phyloP scores from a whole-genome alignment of 2,888 invertebrate genomes.

The Deilephila porcellus region DNA sequence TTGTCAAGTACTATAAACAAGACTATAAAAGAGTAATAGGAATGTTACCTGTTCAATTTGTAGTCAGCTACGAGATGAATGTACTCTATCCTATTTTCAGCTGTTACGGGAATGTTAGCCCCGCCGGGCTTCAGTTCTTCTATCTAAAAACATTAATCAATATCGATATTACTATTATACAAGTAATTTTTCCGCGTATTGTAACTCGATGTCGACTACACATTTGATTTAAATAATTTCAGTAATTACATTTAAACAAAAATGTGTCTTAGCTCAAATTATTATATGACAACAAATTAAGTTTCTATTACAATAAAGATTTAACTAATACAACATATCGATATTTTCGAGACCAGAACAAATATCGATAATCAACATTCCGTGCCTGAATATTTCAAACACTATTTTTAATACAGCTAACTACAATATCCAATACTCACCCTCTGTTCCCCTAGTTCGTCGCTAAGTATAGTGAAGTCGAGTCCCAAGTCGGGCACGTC shows the following conservation, averaged over 20 bases:
- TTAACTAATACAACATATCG: too few species aligned
- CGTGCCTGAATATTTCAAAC: too few species aligned
- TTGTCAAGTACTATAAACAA: not conserved
- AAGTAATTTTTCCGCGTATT: too few species aligned
- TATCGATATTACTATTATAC: conserved; percentile 11
- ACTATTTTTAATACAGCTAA: too few species aligned
- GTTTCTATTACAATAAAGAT: too few species aligned
- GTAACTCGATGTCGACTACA: too few species aligned
- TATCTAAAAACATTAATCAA: conserved; percentile 75
- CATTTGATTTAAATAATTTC: too few species aligned
- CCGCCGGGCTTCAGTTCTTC: conserved; percentile 97
- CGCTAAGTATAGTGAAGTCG: conserved; percentile 96
- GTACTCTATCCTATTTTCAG: conserved; percentile 97
- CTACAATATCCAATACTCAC: conserved; percentile 63
- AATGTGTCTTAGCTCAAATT: too few species aligned
- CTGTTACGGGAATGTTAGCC: conserved; percentile 94
- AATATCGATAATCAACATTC: not conserved
- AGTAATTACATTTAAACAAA: too few species aligned
- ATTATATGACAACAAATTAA: too few species aligned
- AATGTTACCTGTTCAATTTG: conserved; percentile 90
- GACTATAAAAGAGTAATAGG: not conserved
- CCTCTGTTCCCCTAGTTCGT: conserved; percentile 95
- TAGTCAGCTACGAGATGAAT: conserved; percentile 98
- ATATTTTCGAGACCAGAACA: too few species aligned
- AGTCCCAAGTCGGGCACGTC: conserved; percentile 95